Evolutionary conservation across 2,888 invertebrate genomes (phyloP), one percentile per base, ranked within the genome.

Genomic region (Erebia ligea): DNA sequence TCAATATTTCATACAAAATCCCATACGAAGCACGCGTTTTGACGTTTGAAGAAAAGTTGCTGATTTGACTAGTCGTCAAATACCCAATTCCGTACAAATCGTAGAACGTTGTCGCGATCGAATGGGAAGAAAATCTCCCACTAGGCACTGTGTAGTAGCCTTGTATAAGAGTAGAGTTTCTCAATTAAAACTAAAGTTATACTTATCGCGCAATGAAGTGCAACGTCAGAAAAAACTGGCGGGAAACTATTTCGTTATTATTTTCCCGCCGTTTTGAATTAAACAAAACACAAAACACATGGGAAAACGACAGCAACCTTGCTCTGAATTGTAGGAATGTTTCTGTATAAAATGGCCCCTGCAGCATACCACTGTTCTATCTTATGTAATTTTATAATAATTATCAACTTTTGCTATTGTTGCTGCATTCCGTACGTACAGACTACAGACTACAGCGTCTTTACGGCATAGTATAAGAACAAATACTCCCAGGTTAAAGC

Each of bases 201-300:
- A n/a, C n/a, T n/a, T n/a, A 59, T 64, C 52, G 61, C 70, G 68
- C 73, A 73, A 68, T 65, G 68, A 61, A 62, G 67, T 69, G 52
- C 61, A 64, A 72, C 67, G 52, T 42, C 59, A 74, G 65, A 74
- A 74, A 74, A 68, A 75, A 74, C 61, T 67, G 72, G 69, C 76
- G 76, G 75, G 75, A 74, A 75, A 76, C 69, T 69, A 64, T 75
- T 72, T 68, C 70, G 59, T 71, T 63, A 74, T 76, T 73, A 73
- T 76, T 71, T 68, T 61, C 59, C 70, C 72, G 57, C 76, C 77
- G 72, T 76, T 68, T 76, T 75, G 74, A 54, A 59, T 40, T 17
- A 59, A 61, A 72, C 66, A 68, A 66, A 66, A 66, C 56, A 67
- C 69, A 59, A 21, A 56, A 70, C 59, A 56, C 68, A 73, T 76